These are phyloP conservation scores for Lophius piscatorius DNA, from an alignment of 2,113 vertebrate species.

Conservation along the genomic window DNA sequence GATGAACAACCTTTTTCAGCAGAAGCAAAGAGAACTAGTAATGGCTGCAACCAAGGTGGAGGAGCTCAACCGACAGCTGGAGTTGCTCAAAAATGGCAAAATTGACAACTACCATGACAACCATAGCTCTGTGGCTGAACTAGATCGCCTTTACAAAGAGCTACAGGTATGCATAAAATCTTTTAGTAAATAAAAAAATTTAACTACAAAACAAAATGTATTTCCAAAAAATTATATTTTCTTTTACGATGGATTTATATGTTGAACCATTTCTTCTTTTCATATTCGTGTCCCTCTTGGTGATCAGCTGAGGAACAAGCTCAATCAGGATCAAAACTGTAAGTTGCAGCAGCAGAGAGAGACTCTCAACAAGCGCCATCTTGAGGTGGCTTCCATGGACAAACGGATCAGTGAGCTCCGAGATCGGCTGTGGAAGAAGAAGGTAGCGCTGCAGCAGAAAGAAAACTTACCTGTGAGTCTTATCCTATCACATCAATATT, in stretches of 20 bases:
- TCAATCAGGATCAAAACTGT: constrained; percentile 96
- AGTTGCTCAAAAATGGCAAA: constrained; percentile 93
- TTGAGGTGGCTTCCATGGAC: constrained; percentile 95
- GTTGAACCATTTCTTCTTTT: background rate
- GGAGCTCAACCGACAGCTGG: constrained; percentile 92
- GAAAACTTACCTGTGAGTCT: constrained; percentile 92
- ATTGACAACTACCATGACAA: constrained; percentile 89
- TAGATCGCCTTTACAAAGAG: constrained; percentile 95
- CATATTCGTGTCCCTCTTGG: background rate
- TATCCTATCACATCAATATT: background rate
- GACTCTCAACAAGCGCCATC: constrained; percentile 93
- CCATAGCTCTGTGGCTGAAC: constrained; percentile 91
- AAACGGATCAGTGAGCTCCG: constrained; percentile 94
- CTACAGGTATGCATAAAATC: constrained; percentile 85
- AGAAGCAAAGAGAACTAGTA: constrained; percentile 94
- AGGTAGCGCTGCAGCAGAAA: constrained; percentile 94
- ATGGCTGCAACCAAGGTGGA: constrained; percentile 93
- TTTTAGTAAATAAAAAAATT: background rate
- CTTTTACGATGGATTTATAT: background rate
- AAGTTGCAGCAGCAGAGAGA: constrained; percentile 96
- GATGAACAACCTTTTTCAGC: constrained; percentile 98
- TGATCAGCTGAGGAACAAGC: constrained; percentile 89
- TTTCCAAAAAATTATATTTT: background rate
- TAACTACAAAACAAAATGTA: background rate
- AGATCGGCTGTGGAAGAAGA: constrained; percentile 98